These are phyloP conservation scores for Temnothorax longispinosus DNA, from an alignment of 1,140 invertebrate genomes.

Conservation along the genomic window DNA sequence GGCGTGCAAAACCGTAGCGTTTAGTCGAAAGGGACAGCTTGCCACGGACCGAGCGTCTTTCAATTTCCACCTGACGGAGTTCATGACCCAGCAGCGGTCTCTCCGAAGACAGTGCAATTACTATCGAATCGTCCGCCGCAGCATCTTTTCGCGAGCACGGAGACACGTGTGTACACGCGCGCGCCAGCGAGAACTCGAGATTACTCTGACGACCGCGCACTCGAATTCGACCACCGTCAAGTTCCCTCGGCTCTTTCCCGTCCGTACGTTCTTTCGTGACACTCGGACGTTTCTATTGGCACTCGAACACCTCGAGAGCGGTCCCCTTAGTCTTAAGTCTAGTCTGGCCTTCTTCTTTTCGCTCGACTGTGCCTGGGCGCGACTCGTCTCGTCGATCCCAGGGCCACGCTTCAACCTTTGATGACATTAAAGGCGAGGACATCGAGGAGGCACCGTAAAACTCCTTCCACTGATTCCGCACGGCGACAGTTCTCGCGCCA, in stretches of 20 bases:
- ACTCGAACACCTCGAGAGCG: conserved; percentile 41
- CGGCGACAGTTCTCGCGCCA: background rate
- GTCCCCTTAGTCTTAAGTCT: conserved; percentile 11
- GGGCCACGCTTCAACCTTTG: conserved; percentile 32
- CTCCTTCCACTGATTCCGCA: background rate
- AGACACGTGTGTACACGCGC: conserved; percentile 43
- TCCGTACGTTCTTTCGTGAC: conserved; percentile 41
- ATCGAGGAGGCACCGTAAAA: conserved; percentile 15
- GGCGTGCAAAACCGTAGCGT: background rate
- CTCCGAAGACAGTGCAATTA: conserved; percentile 43
- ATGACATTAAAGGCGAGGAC: conserved; percentile 40
- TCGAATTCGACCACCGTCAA: conserved; percentile 44
- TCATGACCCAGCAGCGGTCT: background rate
- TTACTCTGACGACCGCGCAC: conserved; percentile 19
- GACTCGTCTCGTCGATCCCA: background rate
- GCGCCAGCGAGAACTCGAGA: conserved; percentile 34
- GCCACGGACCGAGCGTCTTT: background rate
- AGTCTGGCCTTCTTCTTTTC: conserved; percentile 27
- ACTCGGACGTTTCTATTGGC: conserved; percentile 59
- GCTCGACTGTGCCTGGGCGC: background rate
- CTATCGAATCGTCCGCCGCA: conserved; percentile 23
- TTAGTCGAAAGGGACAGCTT: background rate
- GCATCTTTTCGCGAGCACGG: conserved; percentile 15
- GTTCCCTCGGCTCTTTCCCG: conserved; percentile 21
- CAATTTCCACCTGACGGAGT: conserved; percentile 16